Evolutionary conservation across 2,113 vertebrate species (phyloP), one percentile per base, ranked within the genome.

Genomic region (Istiophorus platypterus): DNA sequence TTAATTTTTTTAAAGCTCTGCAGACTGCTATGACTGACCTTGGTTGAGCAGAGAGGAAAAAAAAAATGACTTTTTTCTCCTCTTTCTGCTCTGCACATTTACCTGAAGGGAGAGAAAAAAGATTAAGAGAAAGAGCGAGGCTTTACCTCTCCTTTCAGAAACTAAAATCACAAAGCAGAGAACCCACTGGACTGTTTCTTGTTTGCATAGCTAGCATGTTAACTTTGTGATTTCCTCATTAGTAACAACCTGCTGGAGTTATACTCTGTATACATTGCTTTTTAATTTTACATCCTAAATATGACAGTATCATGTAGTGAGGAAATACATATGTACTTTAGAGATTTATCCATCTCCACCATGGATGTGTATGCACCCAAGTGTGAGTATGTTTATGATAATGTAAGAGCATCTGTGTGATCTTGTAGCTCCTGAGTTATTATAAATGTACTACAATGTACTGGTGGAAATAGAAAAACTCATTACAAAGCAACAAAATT

Each of bases 1-100:
- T 93, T 93, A 86, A 94, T 95, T 91, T 93, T 92, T 92, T 92
- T 93, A 92, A 93, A 92, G 80, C 86, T 84, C 91, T 74, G 82
- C 76, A 86, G 71, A 85, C 85, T 84, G 89, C 85, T 87, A 88
- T 73, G 31, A 67, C 81, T 87, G 90, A 93, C 93, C 93, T 94
- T 94, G 91, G 89, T 74, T 72, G 72, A 61, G 58, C 68, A 49
- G 57, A 52, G 39, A 41, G 0, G 45, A 34, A 42, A 27, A 57
- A 51, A 67, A 66, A 13, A 54, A 65, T 31, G 39, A 59, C 78
- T 81, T 86, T 78, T 61, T 45, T 80, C 61, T 72, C 18, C 20
- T 24, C 20, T 72, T 85, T 45, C 56, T 68, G 62, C 69, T 68
- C 54, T 58, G 69, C 52, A 37, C 42, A 70, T 24, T 76, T 5